phyloP scores from a whole-genome alignment of 2,797 vertebrate species.

The Dipus sagitta region DNA sequence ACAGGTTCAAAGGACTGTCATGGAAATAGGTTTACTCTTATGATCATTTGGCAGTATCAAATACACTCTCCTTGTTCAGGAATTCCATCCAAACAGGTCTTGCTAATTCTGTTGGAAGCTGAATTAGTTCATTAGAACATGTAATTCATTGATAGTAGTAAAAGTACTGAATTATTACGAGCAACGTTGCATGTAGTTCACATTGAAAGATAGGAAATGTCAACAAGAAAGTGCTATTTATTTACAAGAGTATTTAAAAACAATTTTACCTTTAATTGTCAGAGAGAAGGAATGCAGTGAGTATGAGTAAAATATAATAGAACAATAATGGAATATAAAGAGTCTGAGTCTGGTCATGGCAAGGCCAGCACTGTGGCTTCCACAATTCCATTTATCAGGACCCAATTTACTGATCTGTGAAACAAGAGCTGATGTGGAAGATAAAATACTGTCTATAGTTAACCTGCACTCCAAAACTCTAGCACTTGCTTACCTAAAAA shows the following conservation, averaged over 20 bases:
- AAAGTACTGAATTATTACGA: background rate
- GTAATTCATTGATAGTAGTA: background rate
- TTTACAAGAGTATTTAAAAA: background rate
- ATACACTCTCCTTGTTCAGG: background rate
- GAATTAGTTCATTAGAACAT: background rate
- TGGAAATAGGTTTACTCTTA: background rate
- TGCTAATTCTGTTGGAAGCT: background rate
- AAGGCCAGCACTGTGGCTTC: background rate
- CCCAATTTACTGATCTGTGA: background rate
- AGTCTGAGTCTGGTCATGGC: background rate
- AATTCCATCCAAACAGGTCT: background rate
- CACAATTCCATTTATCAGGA: background rate
- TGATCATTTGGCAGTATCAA: background rate
- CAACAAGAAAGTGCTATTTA: background rate
- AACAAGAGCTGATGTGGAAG: background rate
- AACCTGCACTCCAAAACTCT: background rate
- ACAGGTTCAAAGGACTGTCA: background rate
- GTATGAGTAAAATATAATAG: background rate
- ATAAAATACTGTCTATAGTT: background rate
- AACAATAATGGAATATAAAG: background rate
- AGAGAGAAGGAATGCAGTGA: background rate
- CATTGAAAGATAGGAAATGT: background rate
- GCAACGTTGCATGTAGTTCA: background rate
- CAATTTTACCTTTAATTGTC: background rate
- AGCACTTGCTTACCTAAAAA: background rate